A percentile compares a stretch with the other conserved stretches of the same genome.
Evolutionary conservation across 2,797 vertebrate species (phyloP).

Genomic region (Chaetophractus vellerosus): DNA sequence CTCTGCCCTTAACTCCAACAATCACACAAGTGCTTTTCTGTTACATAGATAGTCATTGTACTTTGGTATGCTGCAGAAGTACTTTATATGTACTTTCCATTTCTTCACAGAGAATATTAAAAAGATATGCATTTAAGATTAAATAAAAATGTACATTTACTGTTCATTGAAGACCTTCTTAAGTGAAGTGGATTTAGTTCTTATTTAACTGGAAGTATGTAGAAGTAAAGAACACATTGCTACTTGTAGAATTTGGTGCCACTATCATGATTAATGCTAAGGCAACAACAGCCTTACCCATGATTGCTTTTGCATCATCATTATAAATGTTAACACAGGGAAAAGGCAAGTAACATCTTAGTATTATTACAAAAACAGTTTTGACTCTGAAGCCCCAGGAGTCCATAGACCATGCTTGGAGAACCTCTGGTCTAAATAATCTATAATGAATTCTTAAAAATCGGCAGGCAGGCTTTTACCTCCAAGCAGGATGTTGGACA

Average conservation of each 20-base stretch:
- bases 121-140: neutral
- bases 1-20: neutral
- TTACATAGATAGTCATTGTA: rapidly evolving
- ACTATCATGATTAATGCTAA: neutral
- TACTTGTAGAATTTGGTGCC: neutral
- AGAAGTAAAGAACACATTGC: neutral
- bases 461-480: neutral
- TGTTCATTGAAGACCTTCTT: neutral
- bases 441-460: neutral
- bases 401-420: neutral
- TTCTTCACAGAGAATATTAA: neutral
- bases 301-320: neutral
- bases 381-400: neutral
- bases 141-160: conserved; percentile 30
- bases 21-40: neutral
- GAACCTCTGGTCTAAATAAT: neutral
- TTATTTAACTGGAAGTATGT: neutral
- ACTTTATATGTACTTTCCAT: neutral
- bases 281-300: neutral
- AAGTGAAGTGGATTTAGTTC: neutral
- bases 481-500: neutral
- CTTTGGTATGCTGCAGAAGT: neutral
- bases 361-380: neutral
- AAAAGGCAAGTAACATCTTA: neutral
- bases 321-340: neutral